Evolutionary conservation across 2,113 vertebrate genomes (phyloP), one percentile per base, ranked within the genome.

Genomic region (Hypocryptadius cinnamomeus): DNA sequence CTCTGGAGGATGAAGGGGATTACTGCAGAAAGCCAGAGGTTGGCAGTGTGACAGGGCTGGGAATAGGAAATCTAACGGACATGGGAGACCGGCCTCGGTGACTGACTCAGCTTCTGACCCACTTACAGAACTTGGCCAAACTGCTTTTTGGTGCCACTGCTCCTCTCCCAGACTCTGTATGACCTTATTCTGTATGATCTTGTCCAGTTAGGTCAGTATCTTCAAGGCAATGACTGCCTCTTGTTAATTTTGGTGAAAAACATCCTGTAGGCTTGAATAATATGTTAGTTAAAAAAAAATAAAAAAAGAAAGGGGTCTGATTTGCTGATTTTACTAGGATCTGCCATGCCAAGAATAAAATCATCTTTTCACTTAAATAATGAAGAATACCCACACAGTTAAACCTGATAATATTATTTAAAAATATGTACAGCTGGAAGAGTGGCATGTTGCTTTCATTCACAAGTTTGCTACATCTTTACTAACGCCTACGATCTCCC

Each of bases 371-470:
- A 83, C 76, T 87, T 77, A 19, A 92, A 84, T 91, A 96, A 89
- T 60, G 56, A 87, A 80, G n/a, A 87, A 77, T 87, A 30, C 85
- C 60, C 68, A 78, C 78, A 92, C 68, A 80, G 71, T 80, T 78
- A 92, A 93, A 90, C 85, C 79, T 70, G 89, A 78, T 94, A 94
- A 87, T 92, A 85, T 42, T 53, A 44, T 80, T 77, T 71, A 25
- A 92, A 93, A 77, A 90, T 73, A 74, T 1, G 8, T 91, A 48
- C 79, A 91, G 79, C 63, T 82, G 87, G 50, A 91, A 93, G 74
- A 92, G 68, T 19, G 30, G 56, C 81, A 89, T 61, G 72, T 44
- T 89, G 79, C 64, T 88, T 79, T 72, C 87, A 80, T 95, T 96
- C 91, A 92, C 79, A 83, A 92, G 60, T 61, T 73, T 93, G 77